Evolutionary conservation across 2,888 invertebrate genomes (phyloP).

Genomic region (Hedychridium roseum): DNA sequence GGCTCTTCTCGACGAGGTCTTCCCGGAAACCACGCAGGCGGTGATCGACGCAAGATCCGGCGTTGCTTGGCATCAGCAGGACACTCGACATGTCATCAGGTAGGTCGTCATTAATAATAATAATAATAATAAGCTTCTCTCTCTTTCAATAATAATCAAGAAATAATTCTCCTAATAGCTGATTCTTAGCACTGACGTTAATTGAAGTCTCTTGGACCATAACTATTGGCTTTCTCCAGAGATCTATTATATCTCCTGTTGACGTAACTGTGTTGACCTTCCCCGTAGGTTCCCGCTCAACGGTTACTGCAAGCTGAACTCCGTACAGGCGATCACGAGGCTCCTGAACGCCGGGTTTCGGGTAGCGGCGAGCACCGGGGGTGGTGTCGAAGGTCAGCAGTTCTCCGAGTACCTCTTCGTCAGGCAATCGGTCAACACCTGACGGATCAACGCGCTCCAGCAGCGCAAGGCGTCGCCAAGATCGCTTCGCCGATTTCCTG

Average conservation of each 20-base stretch:
- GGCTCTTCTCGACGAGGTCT: constrained; percentile 78
- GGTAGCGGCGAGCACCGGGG: constrained; percentile 84
- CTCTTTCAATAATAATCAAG: too few relatives aligned
- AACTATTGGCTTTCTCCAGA: too few relatives aligned
- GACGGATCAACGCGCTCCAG: constrained; percentile 38
- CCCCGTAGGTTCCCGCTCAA: constrained; percentile 86
- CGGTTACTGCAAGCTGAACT: constrained; percentile 89
- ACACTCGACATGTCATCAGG: constrained; percentile 83
- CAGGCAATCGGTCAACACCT: constrained; percentile 65
- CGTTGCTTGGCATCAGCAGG: constrained; percentile 83
- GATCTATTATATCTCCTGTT: too few relatives aligned
- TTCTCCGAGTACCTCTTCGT: constrained; percentile 89
- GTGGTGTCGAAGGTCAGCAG: constrained; percentile 88
- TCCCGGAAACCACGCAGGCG: constrained; percentile 80
- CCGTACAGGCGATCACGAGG: constrained; percentile 86
- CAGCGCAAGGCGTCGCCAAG: constrained; percentile 36
- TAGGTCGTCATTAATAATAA: too few relatives aligned
- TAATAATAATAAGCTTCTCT: too few relatives aligned
- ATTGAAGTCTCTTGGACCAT: too few relatives aligned
- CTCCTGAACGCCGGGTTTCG: constrained; percentile 81
- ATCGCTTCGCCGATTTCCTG: constrained; percentile 24
- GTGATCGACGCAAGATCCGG: constrained; percentile 81
- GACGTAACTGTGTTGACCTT: too few relatives aligned
- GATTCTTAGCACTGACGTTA: too few relatives aligned
- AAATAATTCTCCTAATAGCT: too few relatives aligned